Percentiles rank a stretch among this genome's conserved stretches.
phyloP scores from a whole-genome alignment of 2,113 vertebrate species.

The Channa maculata region DNA sequence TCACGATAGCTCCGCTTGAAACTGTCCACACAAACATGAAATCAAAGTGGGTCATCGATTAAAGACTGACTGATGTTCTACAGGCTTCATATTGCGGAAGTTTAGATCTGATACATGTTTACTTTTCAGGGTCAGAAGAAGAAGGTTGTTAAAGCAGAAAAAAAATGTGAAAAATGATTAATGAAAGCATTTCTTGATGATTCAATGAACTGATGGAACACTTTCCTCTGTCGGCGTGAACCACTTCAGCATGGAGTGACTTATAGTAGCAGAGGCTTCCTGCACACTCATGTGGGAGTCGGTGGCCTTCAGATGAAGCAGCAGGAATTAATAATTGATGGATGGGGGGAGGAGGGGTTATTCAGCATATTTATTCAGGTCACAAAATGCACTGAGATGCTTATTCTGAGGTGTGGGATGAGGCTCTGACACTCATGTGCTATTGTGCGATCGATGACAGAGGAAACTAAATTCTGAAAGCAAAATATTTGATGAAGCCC shows the following conservation, averaged over 20 bases:
- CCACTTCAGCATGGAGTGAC: neutral
- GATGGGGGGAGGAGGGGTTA: conserved; percentile 1
- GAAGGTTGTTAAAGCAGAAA: too few species aligned
- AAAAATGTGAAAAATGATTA: too few species aligned
- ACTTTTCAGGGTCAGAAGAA: too few species aligned
- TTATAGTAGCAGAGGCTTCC: conserved; percentile 13
- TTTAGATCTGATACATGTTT: too few species aligned
- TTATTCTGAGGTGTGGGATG: neutral
- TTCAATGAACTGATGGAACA: neutral
- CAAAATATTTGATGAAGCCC: neutral
- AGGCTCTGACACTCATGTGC: neutral
- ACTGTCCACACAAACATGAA: too few species aligned
- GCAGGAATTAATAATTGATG: conserved; percentile 58
- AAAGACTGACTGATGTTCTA: too few species aligned
- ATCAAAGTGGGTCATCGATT: too few species aligned
- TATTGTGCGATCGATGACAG: too few species aligned
- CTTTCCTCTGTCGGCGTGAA: neutral
- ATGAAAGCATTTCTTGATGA: too few species aligned
- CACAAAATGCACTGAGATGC: conserved; percentile 40
- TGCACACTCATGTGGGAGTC: conserved; percentile 11
- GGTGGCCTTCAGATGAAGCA: conserved; percentile 56
- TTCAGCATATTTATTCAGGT: conserved; percentile 67
- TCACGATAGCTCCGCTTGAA: too few species aligned
- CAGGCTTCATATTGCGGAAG: too few species aligned
- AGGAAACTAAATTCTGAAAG: too few species aligned